Evolutionary conservation across 1,140 invertebrate genomes (phyloP).

Genomic region (Lerema accius): DNA sequence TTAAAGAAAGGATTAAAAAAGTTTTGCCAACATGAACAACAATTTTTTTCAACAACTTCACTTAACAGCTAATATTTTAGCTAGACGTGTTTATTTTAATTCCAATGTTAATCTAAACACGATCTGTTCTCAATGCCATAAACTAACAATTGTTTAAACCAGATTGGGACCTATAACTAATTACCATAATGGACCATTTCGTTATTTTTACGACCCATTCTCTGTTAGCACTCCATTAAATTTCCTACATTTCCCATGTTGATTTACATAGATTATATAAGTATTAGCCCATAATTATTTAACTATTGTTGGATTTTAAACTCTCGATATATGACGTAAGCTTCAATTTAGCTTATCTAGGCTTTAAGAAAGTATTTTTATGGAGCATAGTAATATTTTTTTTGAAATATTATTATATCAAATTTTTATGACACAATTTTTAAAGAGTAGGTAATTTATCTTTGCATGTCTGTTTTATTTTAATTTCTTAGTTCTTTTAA

Average conservation of each 20-base stretch:
- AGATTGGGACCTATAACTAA: constrained; percentile 36
- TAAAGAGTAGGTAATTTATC: no score
- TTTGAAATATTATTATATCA: background rate
- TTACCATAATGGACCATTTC: constrained; percentile 42
- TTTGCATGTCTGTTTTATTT: no score
- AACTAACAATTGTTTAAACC: constrained; percentile 43
- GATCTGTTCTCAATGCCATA: constrained; percentile 19
- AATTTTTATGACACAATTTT: no score
- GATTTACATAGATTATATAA: constrained; percentile 34
- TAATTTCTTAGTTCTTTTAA: no score
- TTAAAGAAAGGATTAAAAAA: no score
- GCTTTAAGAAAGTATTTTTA: no score
- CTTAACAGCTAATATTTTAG: no score
- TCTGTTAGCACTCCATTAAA: constrained; percentile 45
- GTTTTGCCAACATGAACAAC: no score
- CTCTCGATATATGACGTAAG: background rate
- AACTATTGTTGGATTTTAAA: constrained; percentile 3
- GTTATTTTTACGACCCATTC: constrained; percentile 47
- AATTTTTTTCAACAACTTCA: no score
- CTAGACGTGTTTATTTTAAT: background rate
- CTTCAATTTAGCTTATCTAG: no score
- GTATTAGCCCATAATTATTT: constrained; percentile 1
- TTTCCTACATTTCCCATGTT: constrained; percentile 41
- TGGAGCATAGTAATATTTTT: background rate
- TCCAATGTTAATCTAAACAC: constrained; percentile 1